Conservation (phyloP, 2,888 invertebrate genomes). For the Hedychridium roseum region DNA sequence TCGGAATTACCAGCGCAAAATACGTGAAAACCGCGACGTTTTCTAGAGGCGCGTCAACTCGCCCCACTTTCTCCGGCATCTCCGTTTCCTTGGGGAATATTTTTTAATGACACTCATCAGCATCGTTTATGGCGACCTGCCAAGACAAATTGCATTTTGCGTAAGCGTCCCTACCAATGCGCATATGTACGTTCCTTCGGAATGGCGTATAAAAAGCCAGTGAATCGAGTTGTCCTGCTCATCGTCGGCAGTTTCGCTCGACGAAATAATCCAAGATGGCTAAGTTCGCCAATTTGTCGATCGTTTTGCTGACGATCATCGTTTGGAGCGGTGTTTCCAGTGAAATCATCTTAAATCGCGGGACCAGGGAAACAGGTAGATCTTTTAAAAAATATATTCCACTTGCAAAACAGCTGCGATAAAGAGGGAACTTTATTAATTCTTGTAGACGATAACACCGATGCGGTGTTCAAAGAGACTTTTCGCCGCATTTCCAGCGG, state of each 20-base stretch:
- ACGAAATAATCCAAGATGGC: slow-evolving; percentile 33
- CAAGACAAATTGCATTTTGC: slow-evolving; percentile 35
- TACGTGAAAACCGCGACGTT: slow-evolving; percentile 15
- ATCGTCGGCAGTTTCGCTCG: slow-evolving; percentile 30
- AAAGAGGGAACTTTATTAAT: not conserved
- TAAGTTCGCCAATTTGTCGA: slow-evolving; percentile 19
- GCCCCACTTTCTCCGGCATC: slow-evolving; percentile 42
- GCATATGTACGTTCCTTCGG: not conserved
- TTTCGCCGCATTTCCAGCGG: slow-evolving; percentile 32
- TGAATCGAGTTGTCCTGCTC: slow-evolving; percentile 14
- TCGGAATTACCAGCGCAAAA: not conserved
- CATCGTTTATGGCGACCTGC: slow-evolving; percentile 16
- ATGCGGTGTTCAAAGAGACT: slow-evolving; percentile 21
- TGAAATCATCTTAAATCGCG: too few relatives aligned
- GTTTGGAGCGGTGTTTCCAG: too few relatives aligned
- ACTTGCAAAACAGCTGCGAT: slow-evolving; percentile 4
- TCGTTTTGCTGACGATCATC: slow-evolving; percentile 25
- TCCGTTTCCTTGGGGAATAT: too few relatives aligned
- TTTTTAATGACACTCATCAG: slow-evolving; percentile 39
- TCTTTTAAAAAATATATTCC: not conserved
- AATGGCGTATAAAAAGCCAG: slow-evolving; percentile 39
- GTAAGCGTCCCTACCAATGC: slow-evolving; percentile 20
- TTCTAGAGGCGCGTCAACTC: slow-evolving; percentile 29
- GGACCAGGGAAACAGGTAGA: too few relatives aligned
- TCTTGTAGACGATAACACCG: slow-evolving; percentile 17